These are phyloP conservation scores for Leuciscus waleckii DNA, from an alignment of 2,797 vertebrate genomes.

Conservation along the genomic window DNA sequence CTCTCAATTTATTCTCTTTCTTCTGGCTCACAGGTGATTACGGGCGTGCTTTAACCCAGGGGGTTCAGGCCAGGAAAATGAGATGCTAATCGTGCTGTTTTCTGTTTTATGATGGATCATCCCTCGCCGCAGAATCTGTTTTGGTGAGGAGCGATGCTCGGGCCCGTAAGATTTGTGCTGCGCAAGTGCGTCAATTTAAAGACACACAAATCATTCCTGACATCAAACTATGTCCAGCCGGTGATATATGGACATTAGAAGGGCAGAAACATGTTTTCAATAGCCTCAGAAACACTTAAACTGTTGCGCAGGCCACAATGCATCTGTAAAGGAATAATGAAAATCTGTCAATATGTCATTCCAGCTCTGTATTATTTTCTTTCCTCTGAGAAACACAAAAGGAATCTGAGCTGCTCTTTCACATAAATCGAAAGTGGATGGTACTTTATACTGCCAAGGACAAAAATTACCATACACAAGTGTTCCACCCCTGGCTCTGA, in stretches of 20 bases:
- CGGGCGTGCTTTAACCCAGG: constrained; percentile 68
- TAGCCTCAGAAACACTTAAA: constrained; percentile 25
- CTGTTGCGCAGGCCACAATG: constrained; percentile 36
- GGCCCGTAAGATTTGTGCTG: constrained; percentile 35
- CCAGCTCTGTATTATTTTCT: constrained; percentile 26
- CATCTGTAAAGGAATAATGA: constrained; percentile 32
- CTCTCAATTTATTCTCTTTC: constrained; percentile 66
- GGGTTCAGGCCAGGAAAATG: constrained; percentile 68
- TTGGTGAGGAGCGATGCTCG: constrained; percentile 39
- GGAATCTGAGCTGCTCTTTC: not conserved
- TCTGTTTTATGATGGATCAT: constrained; percentile 71
- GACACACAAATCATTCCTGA: constrained; percentile 60
- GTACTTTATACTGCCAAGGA: not conserved
- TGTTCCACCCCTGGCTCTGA: too few relatives aligned
- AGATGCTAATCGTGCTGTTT: constrained; percentile 72
- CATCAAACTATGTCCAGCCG: constrained; percentile 49
- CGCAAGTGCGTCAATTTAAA: constrained; percentile 53
- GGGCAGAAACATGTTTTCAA: constrained; percentile 31
- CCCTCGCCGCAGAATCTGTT: constrained; percentile 62
- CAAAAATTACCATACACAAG: not conserved
- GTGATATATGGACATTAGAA: constrained; percentile 49
- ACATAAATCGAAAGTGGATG: constrained; percentile 8
- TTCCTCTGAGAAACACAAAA: constrained; percentile 25
- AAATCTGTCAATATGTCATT: constrained; percentile 33
- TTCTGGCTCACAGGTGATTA: constrained; percentile 71